These are phyloP conservation scores for Pongo pygmaeus DNA, from an alignment of 2,113 vertebrate species.

Conservation along the genomic window DNA sequence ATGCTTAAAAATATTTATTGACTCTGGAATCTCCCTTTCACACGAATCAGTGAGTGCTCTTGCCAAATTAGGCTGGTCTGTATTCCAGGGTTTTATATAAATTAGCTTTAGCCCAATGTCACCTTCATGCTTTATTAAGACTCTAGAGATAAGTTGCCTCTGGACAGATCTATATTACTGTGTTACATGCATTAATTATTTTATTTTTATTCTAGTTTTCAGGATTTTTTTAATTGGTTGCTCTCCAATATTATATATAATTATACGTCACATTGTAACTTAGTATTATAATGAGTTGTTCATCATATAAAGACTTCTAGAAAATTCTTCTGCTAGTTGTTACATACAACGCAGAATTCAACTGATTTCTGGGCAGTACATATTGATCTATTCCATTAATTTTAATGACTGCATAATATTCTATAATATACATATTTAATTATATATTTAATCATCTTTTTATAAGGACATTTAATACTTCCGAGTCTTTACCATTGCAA, in stretches of 20 bases:
- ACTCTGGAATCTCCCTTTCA: neutral
- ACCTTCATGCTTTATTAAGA: neutral
- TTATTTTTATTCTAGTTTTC: neutral
- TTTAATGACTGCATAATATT: neutral
- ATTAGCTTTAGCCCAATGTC: neutral
- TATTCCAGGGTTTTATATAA: neutral
- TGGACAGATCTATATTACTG: neutral
- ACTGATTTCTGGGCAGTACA: neutral
- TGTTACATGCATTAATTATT: neutral
- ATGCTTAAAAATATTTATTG: neutral
- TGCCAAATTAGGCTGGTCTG: neutral
- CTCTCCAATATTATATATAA: neutral
- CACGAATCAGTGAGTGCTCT: neutral
- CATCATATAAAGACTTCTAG: neutral
- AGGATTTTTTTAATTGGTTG: neutral
- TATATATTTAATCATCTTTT: neutral
- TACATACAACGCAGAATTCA: neutral
- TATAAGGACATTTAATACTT: neutral
- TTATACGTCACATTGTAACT: neutral
- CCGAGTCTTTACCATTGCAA: neutral
- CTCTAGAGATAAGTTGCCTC: neutral
- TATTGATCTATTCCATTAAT: neutral
- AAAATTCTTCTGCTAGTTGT: neutral
- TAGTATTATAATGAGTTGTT: neutral
- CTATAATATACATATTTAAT: neutral